Conservation (phyloP, 1,140 invertebrate genomes). For the Callitettix versicolor region DNA sequence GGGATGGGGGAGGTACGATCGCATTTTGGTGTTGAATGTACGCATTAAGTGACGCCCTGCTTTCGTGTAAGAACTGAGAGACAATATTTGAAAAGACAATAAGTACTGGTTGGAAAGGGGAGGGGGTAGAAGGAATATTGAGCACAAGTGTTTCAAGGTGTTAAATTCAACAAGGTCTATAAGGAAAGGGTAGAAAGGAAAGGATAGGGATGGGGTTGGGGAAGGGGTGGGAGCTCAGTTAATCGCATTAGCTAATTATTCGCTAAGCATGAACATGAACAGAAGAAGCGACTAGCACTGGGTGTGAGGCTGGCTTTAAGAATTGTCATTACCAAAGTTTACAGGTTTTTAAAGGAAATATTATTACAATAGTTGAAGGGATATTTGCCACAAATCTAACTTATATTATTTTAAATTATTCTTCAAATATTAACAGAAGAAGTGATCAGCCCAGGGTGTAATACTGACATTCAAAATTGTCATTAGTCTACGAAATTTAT, state of each 20-base stretch:
- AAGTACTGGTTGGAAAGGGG: conserved; percentile 11
- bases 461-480: no score
- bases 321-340: no score
- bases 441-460: no score
- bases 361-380: no score
- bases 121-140: conserved; percentile 14
- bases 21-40: neutral
- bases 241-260: conserved; percentile 21
- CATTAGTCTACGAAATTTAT: no score
- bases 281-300: no score
- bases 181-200: conserved; percentile 13
- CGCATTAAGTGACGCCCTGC: neutral
- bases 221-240: conserved; percentile 4
- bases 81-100: conserved; percentile 21
- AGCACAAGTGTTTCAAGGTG: conserved; percentile 20
- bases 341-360: no score
- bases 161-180: conserved; percentile 20
- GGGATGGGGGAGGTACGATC: conserved; percentile 1
- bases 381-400: no score
- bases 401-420: no score
- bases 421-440: no score
- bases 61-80: conserved; percentile 14
- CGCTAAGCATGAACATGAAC: conserved; percentile 12
- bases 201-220: neutral
- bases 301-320: no score